Percentiles rank a stretch among this genome's conserved stretches.
phyloP scores from a whole-genome alignment of 2,113 vertebrate genomes.

The Ameiurus melas region DNA sequence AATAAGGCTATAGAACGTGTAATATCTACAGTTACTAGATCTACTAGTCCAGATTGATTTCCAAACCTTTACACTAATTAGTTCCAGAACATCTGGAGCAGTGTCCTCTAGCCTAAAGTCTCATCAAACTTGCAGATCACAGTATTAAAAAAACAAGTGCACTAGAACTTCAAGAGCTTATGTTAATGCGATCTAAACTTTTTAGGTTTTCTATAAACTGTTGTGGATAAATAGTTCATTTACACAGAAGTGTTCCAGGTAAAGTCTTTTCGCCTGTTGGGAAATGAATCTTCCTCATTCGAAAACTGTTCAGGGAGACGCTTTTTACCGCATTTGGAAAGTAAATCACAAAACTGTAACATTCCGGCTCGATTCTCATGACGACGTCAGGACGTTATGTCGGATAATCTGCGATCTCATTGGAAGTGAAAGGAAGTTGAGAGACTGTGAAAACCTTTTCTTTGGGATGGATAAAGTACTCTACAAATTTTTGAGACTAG shows the following conservation, averaged over 20 bases:
- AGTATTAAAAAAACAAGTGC: not conserved
- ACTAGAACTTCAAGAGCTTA: not conserved
- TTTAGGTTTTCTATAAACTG: not conserved
- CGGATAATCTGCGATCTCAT: not conserved
- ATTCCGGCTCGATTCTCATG: not conserved
- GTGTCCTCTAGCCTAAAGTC: too few species aligned
- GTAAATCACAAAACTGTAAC: not conserved
- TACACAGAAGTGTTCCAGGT: not conserved
- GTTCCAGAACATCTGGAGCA: too few species aligned
- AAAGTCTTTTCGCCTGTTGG: not conserved
- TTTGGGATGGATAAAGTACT: not conserved
- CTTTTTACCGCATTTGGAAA: not conserved
- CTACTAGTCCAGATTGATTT: too few species aligned
- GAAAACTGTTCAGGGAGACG: not conserved
- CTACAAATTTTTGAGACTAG: not conserved
- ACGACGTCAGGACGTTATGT: not conserved
- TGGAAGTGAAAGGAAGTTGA: not conserved
- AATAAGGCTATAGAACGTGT: not conserved
- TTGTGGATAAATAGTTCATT: not conserved
- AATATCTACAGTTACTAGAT: too few species aligned
- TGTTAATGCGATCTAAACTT: not conserved
- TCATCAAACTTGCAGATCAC: too few species aligned
- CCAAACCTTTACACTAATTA: too few species aligned
- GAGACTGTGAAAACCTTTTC: not conserved
- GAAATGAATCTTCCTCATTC: not conserved